phyloP scores from a whole-genome alignment of 2,888 invertebrate species.

The Elmis aenea region DNA sequence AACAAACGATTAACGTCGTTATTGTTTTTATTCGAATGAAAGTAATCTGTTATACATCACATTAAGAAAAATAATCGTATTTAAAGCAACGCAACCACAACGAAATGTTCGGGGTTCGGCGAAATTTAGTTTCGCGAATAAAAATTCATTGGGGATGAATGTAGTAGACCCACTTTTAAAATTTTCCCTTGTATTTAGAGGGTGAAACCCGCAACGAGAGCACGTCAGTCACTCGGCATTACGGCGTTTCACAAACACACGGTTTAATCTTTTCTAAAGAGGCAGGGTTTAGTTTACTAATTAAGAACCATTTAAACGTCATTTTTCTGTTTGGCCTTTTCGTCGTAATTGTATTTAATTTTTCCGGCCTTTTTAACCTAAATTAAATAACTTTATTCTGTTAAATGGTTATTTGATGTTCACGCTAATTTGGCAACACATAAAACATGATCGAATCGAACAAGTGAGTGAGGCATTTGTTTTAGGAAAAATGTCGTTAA shows the following conservation, averaged over 20 bases:
- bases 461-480: no score
- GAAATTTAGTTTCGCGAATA: slow-evolving; percentile 14
- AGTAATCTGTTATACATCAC: slow-evolving; percentile 16
- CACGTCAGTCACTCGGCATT: slow-evolving; percentile 47
- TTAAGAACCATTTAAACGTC: slow-evolving; percentile 49
- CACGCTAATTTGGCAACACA: no score
- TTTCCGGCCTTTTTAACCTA: slow-evolving; percentile 32
- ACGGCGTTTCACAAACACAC: slow-evolving; percentile 48
- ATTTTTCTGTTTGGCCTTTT: slow-evolving; percentile 43
- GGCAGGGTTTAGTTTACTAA: slow-evolving; percentile 48
- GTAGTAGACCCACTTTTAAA: slow-evolving; percentile 20
- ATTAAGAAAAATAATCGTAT: slow-evolving; percentile 16
- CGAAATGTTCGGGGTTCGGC: slow-evolving; percentile 7
- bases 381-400: no score
- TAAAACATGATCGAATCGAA: no score
- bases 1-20: no score
- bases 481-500: no score
- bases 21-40: no score
- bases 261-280: slow-evolving; percentile 49
- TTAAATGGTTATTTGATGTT: no score
- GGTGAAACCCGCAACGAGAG: slow-evolving; percentile 32
- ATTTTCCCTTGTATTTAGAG: slow-evolving; percentile 20
- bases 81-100: slow-evolving; percentile 11
- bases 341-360: slow-evolving; percentile 37
- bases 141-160: slow-evolving; percentile 19